Evolutionary conservation across 2,888 invertebrate species (phyloP), one percentile per base, ranked within the genome.

Genomic region (Hyppa rectilinea): DNA sequence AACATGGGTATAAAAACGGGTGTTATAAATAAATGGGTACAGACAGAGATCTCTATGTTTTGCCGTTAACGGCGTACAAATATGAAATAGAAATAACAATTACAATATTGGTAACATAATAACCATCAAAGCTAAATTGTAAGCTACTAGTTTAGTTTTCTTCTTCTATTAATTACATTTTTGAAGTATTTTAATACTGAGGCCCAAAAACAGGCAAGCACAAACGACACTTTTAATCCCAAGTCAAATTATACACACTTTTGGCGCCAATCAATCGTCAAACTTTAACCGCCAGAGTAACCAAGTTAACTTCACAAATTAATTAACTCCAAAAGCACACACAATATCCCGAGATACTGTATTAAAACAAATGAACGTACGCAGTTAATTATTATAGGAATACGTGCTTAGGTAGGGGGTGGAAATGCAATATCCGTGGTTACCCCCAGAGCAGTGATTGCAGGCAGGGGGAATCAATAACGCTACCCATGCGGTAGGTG

Each of bases 341-440:
- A 60, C 20, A 20, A 60, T 73, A 62, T 31, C 45, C 63, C 10
- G 20, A 43, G 17, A 31, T 40, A n/a, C 23, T 50, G 23, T 10
- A 63, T 29, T 60, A 50, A 59, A 70, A 49, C 53, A 61, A 64
- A 74, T 60, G 47, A 52, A 65, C 62, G 45, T 14, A 53, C n/a
- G 23, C 38, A 36, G 66, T 66, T 61, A 65, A 68, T 64, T 73
- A 76, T 47, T 49, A 53, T 26, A 38, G 60, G 63, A 49, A 56
- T 60, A 53, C 49, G 40, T 45, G 31, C 50, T 63, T 49, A 49
- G 60, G 29, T 61, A 31, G 31, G 50, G 71, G 71, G 66, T 61
- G 73, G 70, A 74, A 82, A 82, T 77, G 74, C 77, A 82, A 83
- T 82, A 75, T 80, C 81, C 73, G 60, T 59, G 73, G 66, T 47